Evolutionary conservation across 30 jellyfish, hydroid and myxozoan species (phyloP).

Genomic region (Hydractinia symbiolongicarpus): DNA sequence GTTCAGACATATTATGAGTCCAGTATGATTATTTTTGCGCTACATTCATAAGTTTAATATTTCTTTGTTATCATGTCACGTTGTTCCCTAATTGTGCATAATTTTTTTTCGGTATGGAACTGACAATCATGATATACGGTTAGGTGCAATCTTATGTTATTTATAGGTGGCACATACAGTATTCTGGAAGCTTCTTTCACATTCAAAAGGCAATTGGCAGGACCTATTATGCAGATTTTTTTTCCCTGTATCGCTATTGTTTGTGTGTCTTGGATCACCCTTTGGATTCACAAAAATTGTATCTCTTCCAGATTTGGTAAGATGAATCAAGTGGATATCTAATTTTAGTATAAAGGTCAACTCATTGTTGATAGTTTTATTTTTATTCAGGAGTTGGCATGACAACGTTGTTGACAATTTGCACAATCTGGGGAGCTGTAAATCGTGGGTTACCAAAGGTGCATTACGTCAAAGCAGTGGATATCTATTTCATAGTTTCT

Average conservation of each 20-base stretch:
- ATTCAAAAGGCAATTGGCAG: constrained; percentile 52
- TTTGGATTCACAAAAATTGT: constrained; percentile 82
- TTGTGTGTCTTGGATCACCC: constrained; percentile 73
- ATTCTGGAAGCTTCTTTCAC: constrained; percentile 39
- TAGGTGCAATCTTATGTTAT: neutral
- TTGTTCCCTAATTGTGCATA: too few species aligned
- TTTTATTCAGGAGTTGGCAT: constrained; percentile 56
- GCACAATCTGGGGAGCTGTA: constrained; percentile 81
- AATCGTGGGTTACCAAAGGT: constrained; percentile 76
- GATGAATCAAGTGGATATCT: neutral
- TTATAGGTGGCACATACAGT: constrained; percentile 55
- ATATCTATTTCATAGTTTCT: constrained; percentile 69
- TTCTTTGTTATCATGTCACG: neutral
- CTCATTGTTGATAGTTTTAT: neutral
- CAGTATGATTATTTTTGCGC: neutral
- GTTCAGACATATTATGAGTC: neutral
- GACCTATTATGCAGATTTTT: constrained; percentile 52
- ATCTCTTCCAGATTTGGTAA: constrained; percentile 83
- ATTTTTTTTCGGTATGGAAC: too few species aligned
- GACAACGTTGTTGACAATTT: constrained; percentile 79
- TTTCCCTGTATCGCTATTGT: constrained; percentile 79
- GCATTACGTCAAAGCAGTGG: constrained; percentile 79
- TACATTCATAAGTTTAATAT: neutral
- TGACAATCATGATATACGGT: neutral
- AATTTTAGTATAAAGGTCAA: neutral